Evolutionary conservation across 2,888 invertebrate species (phyloP).

Genomic region (Lithophane socia): DNA sequence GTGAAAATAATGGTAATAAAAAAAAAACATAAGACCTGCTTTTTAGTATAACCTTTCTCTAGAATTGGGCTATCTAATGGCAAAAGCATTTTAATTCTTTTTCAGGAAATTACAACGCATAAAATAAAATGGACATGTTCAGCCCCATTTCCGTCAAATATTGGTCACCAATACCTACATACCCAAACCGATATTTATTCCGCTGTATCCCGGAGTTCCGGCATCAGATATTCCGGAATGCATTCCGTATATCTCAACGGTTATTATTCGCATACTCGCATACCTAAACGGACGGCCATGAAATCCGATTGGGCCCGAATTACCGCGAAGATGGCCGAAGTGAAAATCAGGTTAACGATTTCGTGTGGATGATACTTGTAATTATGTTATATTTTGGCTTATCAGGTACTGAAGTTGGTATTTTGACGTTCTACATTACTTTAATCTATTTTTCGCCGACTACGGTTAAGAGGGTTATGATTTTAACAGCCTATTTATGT

Average conservation of each 20-base stretch:
- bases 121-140: conserved; percentile 10
- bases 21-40: no score
- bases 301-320: conserved; percentile 57
- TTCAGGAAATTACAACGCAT: neutral
- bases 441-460: no score
- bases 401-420: neutral
- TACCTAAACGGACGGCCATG: conserved; percentile 40
- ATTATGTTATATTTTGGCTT: conserved; percentile 15
- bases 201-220: conserved; percentile 31
- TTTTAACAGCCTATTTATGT: no score
- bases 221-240: conserved; percentile 47
- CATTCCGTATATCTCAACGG: conserved; percentile 41
- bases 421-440: neutral
- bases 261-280: conserved; percentile 56
- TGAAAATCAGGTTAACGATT: conserved; percentile 43
- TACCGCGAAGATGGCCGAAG: conserved; percentile 39
- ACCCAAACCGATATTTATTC: conserved; percentile 40
- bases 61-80: no score
- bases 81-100: no score
- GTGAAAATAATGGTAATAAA: no score
- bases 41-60: no score
- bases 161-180: conserved; percentile 19
- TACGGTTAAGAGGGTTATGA: no score
- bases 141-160: conserved; percentile 13
- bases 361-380: conserved; percentile 12